These are phyloP conservation scores for Poecilia gillii DNA, from an alignment of 2,797 vertebrate genomes.

Conservation along the genomic window DNA sequence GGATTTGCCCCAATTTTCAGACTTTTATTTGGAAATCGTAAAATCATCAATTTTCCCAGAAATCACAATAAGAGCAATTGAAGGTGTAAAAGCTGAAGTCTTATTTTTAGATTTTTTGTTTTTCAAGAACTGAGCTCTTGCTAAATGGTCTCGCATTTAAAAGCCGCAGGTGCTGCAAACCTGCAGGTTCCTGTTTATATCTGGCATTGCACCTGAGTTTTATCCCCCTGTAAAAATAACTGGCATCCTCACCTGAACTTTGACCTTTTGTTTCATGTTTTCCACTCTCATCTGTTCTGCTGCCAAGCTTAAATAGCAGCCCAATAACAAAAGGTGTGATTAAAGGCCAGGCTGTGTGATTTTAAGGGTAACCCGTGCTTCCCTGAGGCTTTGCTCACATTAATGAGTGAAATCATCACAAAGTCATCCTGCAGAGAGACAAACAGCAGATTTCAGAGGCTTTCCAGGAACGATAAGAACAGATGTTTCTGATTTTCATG, in stretches of 20 bases:
- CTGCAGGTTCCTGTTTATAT: neutral
- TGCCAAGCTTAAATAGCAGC: neutral
- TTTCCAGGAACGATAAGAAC: constrained; percentile 42
- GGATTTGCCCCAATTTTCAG: neutral
- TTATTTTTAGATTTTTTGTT: neutral
- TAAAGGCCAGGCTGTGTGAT: neutral
- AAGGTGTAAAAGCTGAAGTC: neutral
- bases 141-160: neutral
- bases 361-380: neutral
- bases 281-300: neutral
- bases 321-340: neutral
- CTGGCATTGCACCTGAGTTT: neutral
- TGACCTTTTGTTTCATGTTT: neutral
- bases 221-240: neutral
- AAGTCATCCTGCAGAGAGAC: constrained; percentile 6
- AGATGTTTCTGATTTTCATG: constrained; percentile 43
- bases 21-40: neutral
- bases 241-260: neutral
- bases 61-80: neutral
- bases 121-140: neutral
- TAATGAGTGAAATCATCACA: constrained; percentile 22
- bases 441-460: constrained; percentile 2
- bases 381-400: neutral
- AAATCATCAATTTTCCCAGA: neutral
- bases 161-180: neutral